Conservation (phyloP, 1,140 invertebrate genomes). For the Diprion similis region DNA sequence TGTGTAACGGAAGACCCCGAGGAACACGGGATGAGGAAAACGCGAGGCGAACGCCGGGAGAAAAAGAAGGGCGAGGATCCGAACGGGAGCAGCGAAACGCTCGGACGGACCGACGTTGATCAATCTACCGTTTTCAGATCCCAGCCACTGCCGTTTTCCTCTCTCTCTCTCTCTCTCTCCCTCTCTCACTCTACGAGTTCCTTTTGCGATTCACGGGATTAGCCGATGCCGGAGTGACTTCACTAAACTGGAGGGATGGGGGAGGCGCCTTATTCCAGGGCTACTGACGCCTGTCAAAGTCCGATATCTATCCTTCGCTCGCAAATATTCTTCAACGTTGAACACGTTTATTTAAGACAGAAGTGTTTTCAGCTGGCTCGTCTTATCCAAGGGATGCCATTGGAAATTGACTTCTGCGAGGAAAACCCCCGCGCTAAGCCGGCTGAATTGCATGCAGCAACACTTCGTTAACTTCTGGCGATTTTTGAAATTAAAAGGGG, state of each 20-base stretch:
- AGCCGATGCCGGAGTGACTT: slow-evolving; percentile 10
- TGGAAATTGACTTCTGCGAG: too few relatives aligned
- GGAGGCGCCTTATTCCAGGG: too few relatives aligned
- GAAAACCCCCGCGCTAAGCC: too few relatives aligned
- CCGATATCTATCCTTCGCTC: too few relatives aligned
- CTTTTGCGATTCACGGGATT: slow-evolving; percentile 10
- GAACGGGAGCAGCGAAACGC: slow-evolving; percentile 28
- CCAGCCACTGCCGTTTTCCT: background rate
- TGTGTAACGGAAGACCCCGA: slow-evolving; percentile 13
- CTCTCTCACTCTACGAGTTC: slow-evolving; percentile 4
- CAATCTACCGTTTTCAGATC: slow-evolving; percentile 25
- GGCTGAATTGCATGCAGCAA: too few relatives aligned
- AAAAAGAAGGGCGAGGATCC: slow-evolving; percentile 30
- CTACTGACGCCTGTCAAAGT: too few relatives aligned
- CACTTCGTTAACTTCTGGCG: too few relatives aligned
- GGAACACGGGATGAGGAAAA: slow-evolving; percentile 18
- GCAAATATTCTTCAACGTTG: too few relatives aligned
- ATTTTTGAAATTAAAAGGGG: too few relatives aligned
- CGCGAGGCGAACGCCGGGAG: slow-evolving; percentile 19
- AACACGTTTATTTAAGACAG: background rate
- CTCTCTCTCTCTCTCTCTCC: background rate
- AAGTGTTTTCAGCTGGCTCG: slow-evolving; percentile 5
- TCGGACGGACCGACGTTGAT: slow-evolving; percentile 28
- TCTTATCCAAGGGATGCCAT: too few relatives aligned
- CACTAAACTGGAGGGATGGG: background rate